A percentile compares a stretch with the other conserved stretches of the same genome.
Conservation (phyloP, 2,888 invertebrate species). For the Zootermopsis nevadensis region DNA sequence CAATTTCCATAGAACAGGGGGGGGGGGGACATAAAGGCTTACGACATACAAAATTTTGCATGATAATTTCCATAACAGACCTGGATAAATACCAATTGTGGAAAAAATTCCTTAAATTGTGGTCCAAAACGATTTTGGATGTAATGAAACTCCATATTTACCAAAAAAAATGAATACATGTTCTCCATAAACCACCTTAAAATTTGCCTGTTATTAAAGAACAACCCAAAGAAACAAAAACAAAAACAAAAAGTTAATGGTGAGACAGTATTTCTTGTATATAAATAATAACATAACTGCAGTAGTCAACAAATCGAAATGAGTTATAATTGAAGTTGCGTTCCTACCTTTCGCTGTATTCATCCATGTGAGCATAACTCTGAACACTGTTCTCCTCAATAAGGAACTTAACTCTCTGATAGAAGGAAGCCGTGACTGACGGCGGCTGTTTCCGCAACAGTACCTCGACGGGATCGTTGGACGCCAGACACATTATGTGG, state of each 20-base stretch:
- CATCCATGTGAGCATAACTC: constrained; percentile 96
- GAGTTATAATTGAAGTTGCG: not conserved
- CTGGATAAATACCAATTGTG: no score
- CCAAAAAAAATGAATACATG: constrained; percentile 11
- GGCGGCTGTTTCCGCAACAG: constrained; percentile 95
- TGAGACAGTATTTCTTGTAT: constrained; percentile 47
- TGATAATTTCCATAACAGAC: no score
- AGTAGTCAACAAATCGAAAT: constrained; percentile 41
- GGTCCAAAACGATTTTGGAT: no score
- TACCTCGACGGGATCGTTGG: constrained; percentile 97
- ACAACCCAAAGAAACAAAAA: constrained; percentile 25
- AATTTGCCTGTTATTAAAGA: constrained; percentile 30
- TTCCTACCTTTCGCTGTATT: constrained; percentile 98
- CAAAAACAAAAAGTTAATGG: constrained; percentile 6
- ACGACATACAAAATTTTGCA: no score
- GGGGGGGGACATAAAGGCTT: no score
- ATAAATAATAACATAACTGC: constrained; percentile 48
- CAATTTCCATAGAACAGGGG: no score
- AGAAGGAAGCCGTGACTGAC: constrained; percentile 96
- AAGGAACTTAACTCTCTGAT: constrained; percentile 96
- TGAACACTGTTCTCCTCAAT: constrained; percentile 99
- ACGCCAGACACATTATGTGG: constrained; percentile 94
- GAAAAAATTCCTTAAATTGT: no score
- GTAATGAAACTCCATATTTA: not conserved
- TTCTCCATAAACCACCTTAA: constrained; percentile 41